Percentiles rank a stretch among this genome's conserved stretches.
Evolutionary conservation across 2,113 vertebrate species (phyloP).

Genomic region (Azemiops feae): DNA sequence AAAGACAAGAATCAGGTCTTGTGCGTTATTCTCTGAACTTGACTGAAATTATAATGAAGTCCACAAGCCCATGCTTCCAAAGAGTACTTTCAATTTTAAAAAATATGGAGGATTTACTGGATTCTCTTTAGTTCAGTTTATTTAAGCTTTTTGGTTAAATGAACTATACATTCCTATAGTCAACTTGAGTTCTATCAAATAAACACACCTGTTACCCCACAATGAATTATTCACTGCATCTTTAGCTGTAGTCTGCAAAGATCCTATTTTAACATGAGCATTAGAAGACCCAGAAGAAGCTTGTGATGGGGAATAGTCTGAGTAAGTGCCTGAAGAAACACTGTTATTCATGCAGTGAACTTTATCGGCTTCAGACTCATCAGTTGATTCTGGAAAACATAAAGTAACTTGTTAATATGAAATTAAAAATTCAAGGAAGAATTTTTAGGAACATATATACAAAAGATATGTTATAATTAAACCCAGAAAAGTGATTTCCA

Average conservation of each 20-base stretch:
- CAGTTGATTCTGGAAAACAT: conserved; percentile 89
- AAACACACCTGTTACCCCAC: conserved; percentile 95
- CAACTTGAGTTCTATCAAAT: neutral
- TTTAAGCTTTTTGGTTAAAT: neutral
- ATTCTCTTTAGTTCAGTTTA: neutral
- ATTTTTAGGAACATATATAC: neutral
- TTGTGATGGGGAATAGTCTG: conserved; percentile 98
- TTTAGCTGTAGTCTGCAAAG: conserved; percentile 85
- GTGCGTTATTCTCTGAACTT: neutral
- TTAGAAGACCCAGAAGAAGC: conserved; percentile 98
- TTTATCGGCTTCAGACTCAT: conserved; percentile 97
- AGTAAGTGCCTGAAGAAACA: conserved; percentile 98
- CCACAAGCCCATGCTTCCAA: neutral
- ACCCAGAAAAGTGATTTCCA: neutral
- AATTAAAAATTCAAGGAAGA: neutral
- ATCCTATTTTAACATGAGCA: conserved; percentile 83
- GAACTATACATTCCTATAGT: neutral
- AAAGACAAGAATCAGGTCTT: neutral
- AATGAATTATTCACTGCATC: conserved; percentile 90
- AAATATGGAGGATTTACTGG: neutral
- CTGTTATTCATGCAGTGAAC: conserved; percentile 98
- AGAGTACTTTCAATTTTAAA: neutral
- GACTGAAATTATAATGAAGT: neutral
- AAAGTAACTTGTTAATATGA: conserved; percentile 23
- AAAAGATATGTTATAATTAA: fast-evolving